phyloP scores from a whole-genome alignment of 2,888 invertebrate genomes.

The Uloborus plumipes region DNA sequence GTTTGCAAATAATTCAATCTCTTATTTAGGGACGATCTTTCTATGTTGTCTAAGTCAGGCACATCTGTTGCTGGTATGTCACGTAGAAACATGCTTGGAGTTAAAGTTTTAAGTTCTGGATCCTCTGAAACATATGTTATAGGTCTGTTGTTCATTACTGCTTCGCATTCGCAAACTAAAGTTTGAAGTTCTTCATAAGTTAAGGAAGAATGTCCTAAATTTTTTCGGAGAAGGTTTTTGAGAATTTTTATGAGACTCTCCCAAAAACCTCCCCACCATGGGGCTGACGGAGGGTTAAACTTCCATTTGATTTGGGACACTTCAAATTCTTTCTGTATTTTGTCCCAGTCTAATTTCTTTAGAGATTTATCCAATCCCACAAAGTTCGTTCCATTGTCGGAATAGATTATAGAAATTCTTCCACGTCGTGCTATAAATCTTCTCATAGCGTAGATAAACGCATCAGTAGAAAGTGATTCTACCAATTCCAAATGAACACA shows the following conservation, averaged over 20 bases:
- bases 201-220: conserved; percentile 2
- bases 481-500: conserved; percentile 26
- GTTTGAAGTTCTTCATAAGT: conserved; percentile 26
- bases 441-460: conserved; percentile 7
- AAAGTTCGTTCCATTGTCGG: no score
- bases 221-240: conserved; percentile 26
- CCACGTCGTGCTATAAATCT: conserved; percentile 21
- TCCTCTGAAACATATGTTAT: conserved; percentile 20
- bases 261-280: conserved; percentile 41
- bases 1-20: conserved; percentile 16
- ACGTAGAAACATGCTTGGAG: conserved; percentile 16
- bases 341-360: conserved; percentile 12
- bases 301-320: conserved; percentile 17
- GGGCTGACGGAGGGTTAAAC: conserved; percentile 22
- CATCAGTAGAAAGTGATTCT: conserved; percentile 15
- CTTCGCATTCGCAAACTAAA: conserved; percentile 20
- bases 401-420: conserved; percentile 12
- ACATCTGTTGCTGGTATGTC: conserved; percentile 6
- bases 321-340: conserved; percentile 4
- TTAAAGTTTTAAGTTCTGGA: conserved; percentile 11
- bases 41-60: conserved; percentile 16
- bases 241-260: conserved; percentile 13
- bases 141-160: conserved; percentile 20
- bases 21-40: neutral
- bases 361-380: neutral